These are phyloP conservation scores for Taurulus bubalis DNA, from an alignment of 2,113 vertebrate genomes.

Conservation along the genomic window DNA sequence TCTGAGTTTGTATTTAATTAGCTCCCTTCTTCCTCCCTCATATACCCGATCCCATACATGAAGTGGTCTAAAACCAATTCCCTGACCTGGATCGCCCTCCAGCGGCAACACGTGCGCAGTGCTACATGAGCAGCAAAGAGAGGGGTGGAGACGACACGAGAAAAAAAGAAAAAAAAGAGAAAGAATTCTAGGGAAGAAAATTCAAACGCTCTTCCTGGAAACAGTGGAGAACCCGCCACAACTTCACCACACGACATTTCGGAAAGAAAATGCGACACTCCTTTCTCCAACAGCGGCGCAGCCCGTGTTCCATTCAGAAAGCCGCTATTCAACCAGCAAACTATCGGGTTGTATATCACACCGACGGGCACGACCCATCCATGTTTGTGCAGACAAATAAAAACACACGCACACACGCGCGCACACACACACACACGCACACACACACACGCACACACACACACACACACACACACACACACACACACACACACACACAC, in stretches of 20 bases:
- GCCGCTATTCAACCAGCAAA: not conserved
- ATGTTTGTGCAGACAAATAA: not conserved
- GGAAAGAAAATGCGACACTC: constrained; percentile 77
- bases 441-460: too few relatives aligned
- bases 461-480: not conserved
- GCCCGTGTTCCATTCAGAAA: constrained; percentile 42
- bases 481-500: not conserved
- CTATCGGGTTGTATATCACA: constrained; percentile 16
- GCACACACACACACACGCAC: too few relatives aligned
- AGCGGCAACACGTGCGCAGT: constrained; percentile 1
- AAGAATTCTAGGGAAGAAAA: constrained; percentile 72
- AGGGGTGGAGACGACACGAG: constrained; percentile 68
- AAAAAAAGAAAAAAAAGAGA: constrained; percentile 13
- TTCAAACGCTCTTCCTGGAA: constrained; percentile 87
- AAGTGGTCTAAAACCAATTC: not conserved
- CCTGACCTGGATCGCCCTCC: constrained; percentile 51
- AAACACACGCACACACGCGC: too few relatives aligned
- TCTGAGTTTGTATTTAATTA: not conserved
- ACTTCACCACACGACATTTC: constrained; percentile 85
- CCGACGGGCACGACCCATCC: constrained; percentile 20
- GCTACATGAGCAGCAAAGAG: constrained; percentile 31
- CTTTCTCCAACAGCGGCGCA: constrained; percentile 31
- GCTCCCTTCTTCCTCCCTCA: not conserved
- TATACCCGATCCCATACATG: not conserved
- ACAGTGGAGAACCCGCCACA: constrained; percentile 84